Percentiles rank a stretch among this genome's conserved stretches.
Evolutionary conservation across 2,113 vertebrate genomes (phyloP).

Genomic region (Oreocharis arfaki): DNA sequence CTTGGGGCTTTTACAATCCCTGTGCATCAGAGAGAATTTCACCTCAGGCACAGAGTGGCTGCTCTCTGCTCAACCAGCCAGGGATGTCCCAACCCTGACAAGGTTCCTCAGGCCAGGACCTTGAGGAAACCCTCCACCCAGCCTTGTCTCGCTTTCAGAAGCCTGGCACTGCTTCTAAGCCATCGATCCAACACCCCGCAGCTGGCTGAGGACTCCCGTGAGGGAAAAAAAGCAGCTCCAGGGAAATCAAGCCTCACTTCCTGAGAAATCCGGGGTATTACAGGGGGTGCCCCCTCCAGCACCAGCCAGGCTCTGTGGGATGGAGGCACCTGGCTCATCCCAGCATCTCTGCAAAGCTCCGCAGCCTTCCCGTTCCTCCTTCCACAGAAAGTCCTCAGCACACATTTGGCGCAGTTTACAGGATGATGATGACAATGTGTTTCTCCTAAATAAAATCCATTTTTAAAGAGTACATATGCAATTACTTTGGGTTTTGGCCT

Average conservation of each 20-base stretch:
- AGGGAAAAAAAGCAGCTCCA: neutral
- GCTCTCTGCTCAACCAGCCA: neutral
- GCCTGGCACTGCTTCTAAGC: neutral
- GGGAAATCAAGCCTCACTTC: neutral
- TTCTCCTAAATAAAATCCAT: slow-evolving; percentile 67
- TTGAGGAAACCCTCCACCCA: neutral
- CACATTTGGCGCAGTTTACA: slow-evolving; percentile 31
- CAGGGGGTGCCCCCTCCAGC: neutral
- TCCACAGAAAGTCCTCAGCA: neutral
- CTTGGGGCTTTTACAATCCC: neutral
- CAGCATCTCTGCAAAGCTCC: neutral
- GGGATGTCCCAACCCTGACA: neutral
- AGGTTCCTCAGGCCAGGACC: neutral
- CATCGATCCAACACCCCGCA: neutral
- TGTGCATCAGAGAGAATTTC: neutral
- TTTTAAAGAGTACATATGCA: slow-evolving; percentile 66
- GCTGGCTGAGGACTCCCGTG: neutral
- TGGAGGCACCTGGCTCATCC: neutral
- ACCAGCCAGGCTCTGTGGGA: neutral
- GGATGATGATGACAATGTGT: slow-evolving; percentile 64
- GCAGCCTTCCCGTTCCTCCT: neutral
- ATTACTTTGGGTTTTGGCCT: slow-evolving; percentile 62
- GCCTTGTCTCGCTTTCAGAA: neutral
- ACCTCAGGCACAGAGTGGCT: neutral
- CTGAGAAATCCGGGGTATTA: neutral